These are phyloP conservation scores for Oreotrochilus melanogaster DNA, from an alignment of 2,113 vertebrate genomes.

Conservation along the genomic window DNA sequence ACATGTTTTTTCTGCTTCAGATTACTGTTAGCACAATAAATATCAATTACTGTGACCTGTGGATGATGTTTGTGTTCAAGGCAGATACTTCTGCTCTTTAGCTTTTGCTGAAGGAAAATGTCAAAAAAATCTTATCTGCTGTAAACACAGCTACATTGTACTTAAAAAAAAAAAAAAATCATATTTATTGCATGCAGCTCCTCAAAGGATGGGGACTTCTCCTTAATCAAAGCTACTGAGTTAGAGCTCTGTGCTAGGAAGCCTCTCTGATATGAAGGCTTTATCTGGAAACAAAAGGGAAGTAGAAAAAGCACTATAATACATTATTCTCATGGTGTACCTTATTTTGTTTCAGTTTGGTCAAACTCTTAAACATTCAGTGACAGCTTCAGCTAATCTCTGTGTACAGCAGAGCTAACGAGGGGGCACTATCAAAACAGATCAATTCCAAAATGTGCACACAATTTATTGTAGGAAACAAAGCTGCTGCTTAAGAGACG, in stretches of 20 bases:
- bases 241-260: background rate
- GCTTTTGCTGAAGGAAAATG: conserved; percentile 13
- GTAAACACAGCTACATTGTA: background rate
- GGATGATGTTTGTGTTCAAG: background rate
- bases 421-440: background rate
- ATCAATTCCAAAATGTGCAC: background rate
- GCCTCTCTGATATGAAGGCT: background rate
- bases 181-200: background rate
- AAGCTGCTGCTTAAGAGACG: background rate
- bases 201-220: background rate
- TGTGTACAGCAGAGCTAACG: background rate
- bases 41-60: background rate
- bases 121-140: background rate
- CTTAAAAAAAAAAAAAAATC: background rate
- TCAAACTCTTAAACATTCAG: background rate
- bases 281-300: conserved; percentile 4
- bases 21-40: background rate
- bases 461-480: background rate
- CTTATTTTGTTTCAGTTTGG: background rate
- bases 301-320: background rate
- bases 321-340: background rate
- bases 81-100: background rate
- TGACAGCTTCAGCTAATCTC: background rate
- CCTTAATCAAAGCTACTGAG: background rate
- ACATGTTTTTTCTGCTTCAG: background rate